phyloP scores from a whole-genome alignment of 2,113 vertebrate genomes.

The Cyprinodon brontotheroides region DNA sequence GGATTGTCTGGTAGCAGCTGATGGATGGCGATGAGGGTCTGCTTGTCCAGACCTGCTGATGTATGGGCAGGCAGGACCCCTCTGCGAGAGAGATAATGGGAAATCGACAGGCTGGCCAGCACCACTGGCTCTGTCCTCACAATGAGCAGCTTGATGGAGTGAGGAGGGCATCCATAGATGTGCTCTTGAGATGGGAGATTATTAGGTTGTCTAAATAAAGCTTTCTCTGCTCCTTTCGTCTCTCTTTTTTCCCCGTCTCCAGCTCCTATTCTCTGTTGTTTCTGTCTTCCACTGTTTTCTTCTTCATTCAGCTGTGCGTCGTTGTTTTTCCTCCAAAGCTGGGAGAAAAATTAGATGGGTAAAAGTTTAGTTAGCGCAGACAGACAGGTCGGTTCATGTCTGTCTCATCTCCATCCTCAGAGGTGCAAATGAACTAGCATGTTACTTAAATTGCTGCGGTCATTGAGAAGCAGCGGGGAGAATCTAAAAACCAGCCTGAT shows the following conservation, averaged over 20 bases:
- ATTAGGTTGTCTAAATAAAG: conserved; percentile 79
- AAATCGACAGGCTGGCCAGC: conserved; percentile 84
- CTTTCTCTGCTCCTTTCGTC: conserved; percentile 40
- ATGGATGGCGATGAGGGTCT: conserved; percentile 62
- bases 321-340: conserved; percentile 13
- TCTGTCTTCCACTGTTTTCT: conserved; percentile 46
- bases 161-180: conserved; percentile 69
- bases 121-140: conserved; percentile 73
- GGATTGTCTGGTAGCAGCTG: conserved; percentile 49
- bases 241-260: conserved; percentile 32
- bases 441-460: conserved; percentile 35
- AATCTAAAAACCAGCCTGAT: conserved; percentile 41
- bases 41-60: conserved; percentile 75
- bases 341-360: conserved; percentile 2
- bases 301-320: conserved; percentile 8
- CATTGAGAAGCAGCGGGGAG: conserved; percentile 19
- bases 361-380: conserved; percentile 7
- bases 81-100: conserved; percentile 83
- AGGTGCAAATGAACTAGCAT: conserved; percentile 28
- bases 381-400: conserved; percentile 27
- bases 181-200: conserved; percentile 75
- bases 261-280: conserved; percentile 25
- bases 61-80: conserved; percentile 79
- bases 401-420: conserved; percentile 8
- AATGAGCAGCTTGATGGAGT: conserved; percentile 78